These are phyloP conservation scores for Microtus oregoni DNA, from an alignment of 2,113 vertebrate genomes.

Conservation along the genomic window DNA sequence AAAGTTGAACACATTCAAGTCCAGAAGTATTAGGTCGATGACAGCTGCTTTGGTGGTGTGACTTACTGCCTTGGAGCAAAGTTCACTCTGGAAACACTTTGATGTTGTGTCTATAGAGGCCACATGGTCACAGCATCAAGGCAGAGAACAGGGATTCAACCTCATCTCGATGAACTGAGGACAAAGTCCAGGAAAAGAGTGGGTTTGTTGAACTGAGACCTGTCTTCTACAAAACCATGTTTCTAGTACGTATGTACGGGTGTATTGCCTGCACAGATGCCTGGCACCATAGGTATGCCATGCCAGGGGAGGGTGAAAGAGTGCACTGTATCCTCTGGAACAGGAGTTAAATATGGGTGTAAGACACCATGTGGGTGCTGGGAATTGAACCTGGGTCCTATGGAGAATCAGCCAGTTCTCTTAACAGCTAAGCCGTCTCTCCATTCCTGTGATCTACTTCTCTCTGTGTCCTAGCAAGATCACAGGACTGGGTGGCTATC, in stretches of 20 bases:
- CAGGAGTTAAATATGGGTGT: not conserved
- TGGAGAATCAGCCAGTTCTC: not conserved
- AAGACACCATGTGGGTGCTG: not conserved
- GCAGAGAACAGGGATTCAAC: conserved; percentile 37
- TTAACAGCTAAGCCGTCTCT: not conserved
- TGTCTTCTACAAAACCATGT: not conserved
- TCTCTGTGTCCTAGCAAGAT: not conserved
- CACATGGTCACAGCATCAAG: not conserved
- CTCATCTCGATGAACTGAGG: conserved; percentile 30
- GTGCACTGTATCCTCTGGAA: not conserved
- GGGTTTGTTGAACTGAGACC: not conserved
- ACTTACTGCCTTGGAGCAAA: conserved; percentile 45
- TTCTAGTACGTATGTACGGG: not conserved
- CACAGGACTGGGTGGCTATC: not conserved
- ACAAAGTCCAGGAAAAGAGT: not conserved
- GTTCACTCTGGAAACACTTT: conserved; percentile 59
- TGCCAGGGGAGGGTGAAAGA: not conserved
- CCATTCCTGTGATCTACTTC: not conserved
- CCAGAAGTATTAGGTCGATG: conserved; percentile 27
- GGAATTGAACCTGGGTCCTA: not conserved
- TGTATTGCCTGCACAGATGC: not conserved
- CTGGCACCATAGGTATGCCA: not conserved
- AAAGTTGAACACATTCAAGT: conserved; percentile 68
- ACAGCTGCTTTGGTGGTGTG: conserved; percentile 54
- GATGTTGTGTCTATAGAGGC: conserved; percentile 46